Evolutionary conservation across 2,888 invertebrate genomes (phyloP).

Genomic region (Mythimna pallens): DNA sequence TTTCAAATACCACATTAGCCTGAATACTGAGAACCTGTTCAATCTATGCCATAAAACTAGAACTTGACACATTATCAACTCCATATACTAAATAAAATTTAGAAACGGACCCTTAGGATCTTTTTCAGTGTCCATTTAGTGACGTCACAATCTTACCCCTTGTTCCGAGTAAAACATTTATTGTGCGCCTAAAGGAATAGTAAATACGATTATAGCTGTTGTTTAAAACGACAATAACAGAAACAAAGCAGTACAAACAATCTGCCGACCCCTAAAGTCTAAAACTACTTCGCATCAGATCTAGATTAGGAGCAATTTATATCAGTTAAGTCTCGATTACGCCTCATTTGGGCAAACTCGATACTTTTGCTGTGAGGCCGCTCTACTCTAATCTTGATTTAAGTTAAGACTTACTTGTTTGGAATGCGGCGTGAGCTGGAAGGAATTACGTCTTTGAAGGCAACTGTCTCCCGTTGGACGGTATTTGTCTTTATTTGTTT

Average conservation of each 20-base stretch:
- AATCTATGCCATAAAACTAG: background rate
- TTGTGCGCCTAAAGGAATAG: slow-evolving; percentile 4
- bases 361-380: slow-evolving; percentile 52
- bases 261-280: slow-evolving; percentile 54
- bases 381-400: slow-evolving; percentile 57
- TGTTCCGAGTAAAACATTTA: background rate
- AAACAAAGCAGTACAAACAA: slow-evolving; percentile 56
- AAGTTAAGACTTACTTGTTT: slow-evolving; percentile 58
- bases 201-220: slow-evolving; percentile 14
- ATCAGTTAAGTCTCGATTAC: slow-evolving; percentile 59
- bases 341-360: slow-evolving; percentile 55
- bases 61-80: background rate
- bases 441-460: slow-evolving; percentile 16
- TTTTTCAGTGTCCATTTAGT: background rate
- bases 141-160: background rate
- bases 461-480: slow-evolving; percentile 15
- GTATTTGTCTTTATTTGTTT: slow-evolving; percentile 34
- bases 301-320: slow-evolving; percentile 58
- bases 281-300: slow-evolving; percentile 56
- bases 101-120: background rate
- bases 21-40: background rate
- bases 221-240: slow-evolving; percentile 44
- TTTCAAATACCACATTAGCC: background rate
- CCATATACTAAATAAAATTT: background rate
- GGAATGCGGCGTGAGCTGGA: slow-evolving; percentile 25